Evolutionary conservation across 1,140 invertebrate genomes (phyloP).

Genomic region (Batillaria attramentaria): DNA sequence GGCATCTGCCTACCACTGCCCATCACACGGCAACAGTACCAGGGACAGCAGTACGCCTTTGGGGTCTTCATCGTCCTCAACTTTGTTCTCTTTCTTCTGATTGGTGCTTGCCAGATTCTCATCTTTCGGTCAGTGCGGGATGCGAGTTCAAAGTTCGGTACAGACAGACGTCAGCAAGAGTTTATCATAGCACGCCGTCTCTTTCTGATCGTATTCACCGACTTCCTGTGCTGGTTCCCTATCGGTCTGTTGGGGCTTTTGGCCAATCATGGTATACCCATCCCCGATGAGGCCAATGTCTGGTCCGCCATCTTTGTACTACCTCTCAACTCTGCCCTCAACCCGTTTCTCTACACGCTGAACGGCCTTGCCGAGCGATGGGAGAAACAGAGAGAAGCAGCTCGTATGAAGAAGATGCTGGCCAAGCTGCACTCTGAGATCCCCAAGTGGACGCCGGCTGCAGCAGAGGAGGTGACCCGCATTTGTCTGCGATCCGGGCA

Average conservation of each 20-base stretch:
- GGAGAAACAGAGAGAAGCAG: no score
- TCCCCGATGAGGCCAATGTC: conserved; percentile 47
- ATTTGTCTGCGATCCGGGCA: no score
- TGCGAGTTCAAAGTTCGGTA: neutral
- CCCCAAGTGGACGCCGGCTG: no score
- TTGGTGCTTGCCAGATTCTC: conserved; percentile 39
- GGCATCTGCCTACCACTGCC: conserved; percentile 48
- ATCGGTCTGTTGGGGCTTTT: conserved; percentile 37
- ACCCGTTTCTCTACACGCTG: conserved; percentile 53
- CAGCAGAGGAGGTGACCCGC: no score
- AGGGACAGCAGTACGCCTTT: conserved; percentile 45
- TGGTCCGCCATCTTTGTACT: conserved; percentile 47
- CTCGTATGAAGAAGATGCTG: no score
- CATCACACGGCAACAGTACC: conserved; percentile 30
- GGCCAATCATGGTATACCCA: conserved; percentile 33
- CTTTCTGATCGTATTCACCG: conserved; percentile 36
- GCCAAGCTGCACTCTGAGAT: no score
- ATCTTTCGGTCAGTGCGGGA: conserved; percentile 38
- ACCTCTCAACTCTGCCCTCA: conserved; percentile 49
- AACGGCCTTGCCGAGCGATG: conserved; percentile 23
- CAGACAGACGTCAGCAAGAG: conserved; percentile 29
- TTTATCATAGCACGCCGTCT: conserved; percentile 37
- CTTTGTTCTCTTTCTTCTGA: conserved; percentile 39
- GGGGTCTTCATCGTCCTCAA: conserved; percentile 48
- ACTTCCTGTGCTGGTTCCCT: conserved; percentile 44